phyloP scores from a whole-genome alignment of 2,888 invertebrate species.

The Seira sanloemensis region DNA sequence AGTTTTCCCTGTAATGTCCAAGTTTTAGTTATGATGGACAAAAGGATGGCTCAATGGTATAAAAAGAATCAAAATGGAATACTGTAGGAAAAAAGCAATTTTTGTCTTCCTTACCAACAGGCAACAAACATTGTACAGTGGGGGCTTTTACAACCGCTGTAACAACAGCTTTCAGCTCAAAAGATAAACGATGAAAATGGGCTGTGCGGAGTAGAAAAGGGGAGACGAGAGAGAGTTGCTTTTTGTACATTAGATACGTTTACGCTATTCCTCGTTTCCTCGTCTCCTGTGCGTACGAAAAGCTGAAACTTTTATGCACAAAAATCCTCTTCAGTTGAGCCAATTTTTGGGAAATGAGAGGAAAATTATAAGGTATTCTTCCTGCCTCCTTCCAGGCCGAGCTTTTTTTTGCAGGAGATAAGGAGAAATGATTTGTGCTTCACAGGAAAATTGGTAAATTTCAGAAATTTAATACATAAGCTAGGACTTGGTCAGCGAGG shows the following conservation, averaged over 20 bases:
- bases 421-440: too few relatives aligned
- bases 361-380: constrained; percentile 9
- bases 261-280: not conserved
- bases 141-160: not conserved
- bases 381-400: not conserved
- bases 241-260: not conserved
- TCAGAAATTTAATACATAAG: too few relatives aligned
- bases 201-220: constrained; percentile 2
- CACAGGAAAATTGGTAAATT: too few relatives aligned
- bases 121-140: not conserved
- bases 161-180: constrained; percentile 9
- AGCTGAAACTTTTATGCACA: not conserved
- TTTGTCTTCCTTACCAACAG: constrained; percentile 12
- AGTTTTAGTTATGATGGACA: not conserved
- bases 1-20: not conserved
- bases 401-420: too few relatives aligned
- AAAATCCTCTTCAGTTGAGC: not conserved
- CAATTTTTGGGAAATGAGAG: constrained; percentile 9
- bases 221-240: not conserved
- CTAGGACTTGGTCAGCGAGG: too few relatives aligned
- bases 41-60: constrained; percentile 4
- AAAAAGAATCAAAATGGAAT: not conserved
- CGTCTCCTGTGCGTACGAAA: not conserved
- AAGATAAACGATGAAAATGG: constrained; percentile 14
- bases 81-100: not conserved